Base-by-base conservation (phyloP, 2,888 invertebrate species). In the Sminthurinus aureus region DNA sequence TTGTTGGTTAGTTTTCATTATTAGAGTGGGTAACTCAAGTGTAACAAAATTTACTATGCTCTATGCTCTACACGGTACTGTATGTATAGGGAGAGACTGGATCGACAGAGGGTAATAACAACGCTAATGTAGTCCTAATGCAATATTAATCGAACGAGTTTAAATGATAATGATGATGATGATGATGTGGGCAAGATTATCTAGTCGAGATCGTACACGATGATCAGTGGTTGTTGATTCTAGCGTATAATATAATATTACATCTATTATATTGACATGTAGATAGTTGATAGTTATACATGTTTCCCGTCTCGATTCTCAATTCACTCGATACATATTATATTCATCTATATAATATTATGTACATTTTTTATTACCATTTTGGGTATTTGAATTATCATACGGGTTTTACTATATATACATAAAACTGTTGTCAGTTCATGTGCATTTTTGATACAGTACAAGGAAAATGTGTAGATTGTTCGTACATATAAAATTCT, bases 51-150 rank as follows among this genome's bases (percentile, higher is more conserved):
- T 38, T 38, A 38, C 38, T n/a, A n/a, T n/a, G n/a, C n/a, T n/a
- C n/a, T n/a, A n/a, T n/a, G n/a, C n/a, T 38, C 38, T 38, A 38
- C 38, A 38, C 38, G 1, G n/a, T n/a, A n/a, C 38, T 38, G 38
- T 38, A 38, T 38, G 38, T 38, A 38, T 38, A 38, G 38, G 38
- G 38, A 38, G 38, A 38, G 38, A 38, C 1, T 38, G 38, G 6
- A 38, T 38, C 38, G 38, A 38, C 38, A 38, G 6, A 66, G 66
- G 73, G 80, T 52, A 80, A 80, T 80, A 80, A 80, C 80, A 80
- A 80, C 71, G 73, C 73, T 80, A 80, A 80, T 80, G 80, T 80
- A 71, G 80, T 80, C 80, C 80, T 80, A 80, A 80, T 80, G 80
- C 71, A 80, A 80, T 79, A 73, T 24, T 75, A 80, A 80, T 80